Evolutionary conservation across 2,888 invertebrate genomes (phyloP).

Genomic region (Mythimna loreyi): DNA sequence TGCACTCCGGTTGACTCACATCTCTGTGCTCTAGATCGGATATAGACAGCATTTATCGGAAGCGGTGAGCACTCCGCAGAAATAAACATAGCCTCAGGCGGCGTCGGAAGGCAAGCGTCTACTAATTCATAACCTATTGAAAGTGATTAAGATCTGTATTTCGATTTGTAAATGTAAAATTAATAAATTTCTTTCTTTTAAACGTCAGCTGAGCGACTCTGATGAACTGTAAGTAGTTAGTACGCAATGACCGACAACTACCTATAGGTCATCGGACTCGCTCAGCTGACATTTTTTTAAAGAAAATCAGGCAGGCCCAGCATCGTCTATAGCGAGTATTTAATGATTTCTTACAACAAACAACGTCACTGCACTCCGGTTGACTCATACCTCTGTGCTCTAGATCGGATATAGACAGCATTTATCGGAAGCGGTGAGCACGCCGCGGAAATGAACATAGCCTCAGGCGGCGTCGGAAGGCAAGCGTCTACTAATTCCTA

Average conservation of each 20-base stretch:
- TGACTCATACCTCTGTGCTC: neutral
- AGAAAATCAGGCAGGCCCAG: too few relatives aligned
- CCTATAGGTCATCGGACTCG: too few relatives aligned
- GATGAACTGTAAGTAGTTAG: too few relatives aligned
- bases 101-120: conserved; percentile 39
- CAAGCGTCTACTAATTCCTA: conserved; percentile 34
- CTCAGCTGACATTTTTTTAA: too few relatives aligned
- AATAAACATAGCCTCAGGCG: conserved; percentile 49
- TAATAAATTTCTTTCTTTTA: too few relatives aligned
- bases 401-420: conserved; percentile 24
- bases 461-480: conserved; percentile 46
- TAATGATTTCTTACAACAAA: too few relatives aligned
- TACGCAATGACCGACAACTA: too few relatives aligned
- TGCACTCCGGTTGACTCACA: neutral
- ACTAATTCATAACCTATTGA: conserved; percentile 33
- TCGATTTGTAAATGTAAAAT: too few relatives aligned
- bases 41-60: conserved; percentile 48
- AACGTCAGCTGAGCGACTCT: too few relatives aligned
- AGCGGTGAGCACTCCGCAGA: conserved; percentile 46
- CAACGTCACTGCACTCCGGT: too few relatives aligned
- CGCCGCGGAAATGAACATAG: conserved; percentile 51
- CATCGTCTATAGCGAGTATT: too few relatives aligned
- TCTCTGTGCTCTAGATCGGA: conserved; percentile 7
- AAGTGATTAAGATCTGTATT: too few relatives aligned
- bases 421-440: conserved; percentile 50